Evolutionary conservation across 2,113 vertebrate genomes (phyloP).

Genomic region (Haemorhous mexicanus): DNA sequence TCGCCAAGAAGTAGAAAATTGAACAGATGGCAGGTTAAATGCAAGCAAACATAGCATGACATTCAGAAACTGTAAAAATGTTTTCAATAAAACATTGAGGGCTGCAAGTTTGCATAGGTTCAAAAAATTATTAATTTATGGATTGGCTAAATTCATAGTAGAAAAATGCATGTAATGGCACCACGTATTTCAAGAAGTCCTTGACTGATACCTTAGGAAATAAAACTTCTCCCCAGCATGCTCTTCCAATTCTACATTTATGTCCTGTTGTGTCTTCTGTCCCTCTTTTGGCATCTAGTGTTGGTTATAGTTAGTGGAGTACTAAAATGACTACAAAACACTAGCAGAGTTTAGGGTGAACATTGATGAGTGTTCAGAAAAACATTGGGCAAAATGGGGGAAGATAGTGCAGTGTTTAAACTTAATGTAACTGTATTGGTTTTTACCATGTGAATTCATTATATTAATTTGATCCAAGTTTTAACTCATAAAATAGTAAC

Average conservation of each 20-base stretch:
- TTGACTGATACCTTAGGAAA: not conserved
- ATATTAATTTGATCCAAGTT: not conserved
- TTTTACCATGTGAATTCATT: not conserved
- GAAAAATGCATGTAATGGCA: not conserved
- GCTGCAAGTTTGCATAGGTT: not conserved
- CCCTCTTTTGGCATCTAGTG: not conserved
- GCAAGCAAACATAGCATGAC: not conserved
- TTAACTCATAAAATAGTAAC: not conserved
- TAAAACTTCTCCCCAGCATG: not conserved
- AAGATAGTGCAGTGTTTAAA: not conserved
- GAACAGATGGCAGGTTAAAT: not conserved
- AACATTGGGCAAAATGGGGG: not conserved
- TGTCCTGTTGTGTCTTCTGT: not conserved
- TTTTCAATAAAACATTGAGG: not conserved
- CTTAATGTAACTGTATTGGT: not conserved
- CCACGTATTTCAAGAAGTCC: not conserved
- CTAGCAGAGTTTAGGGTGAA: not conserved
- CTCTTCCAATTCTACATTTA: not conserved
- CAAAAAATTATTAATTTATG: not conserved
- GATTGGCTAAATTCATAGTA: not conserved
- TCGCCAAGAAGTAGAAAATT: not conserved
- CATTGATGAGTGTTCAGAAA: not conserved
- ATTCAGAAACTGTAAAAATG: not conserved
- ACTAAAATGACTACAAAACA: not conserved
- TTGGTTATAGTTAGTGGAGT: not conserved